Evolutionary conservation across 2,797 vertebrate genomes (phyloP).

Genomic region (Sus cebifrons): DNA sequence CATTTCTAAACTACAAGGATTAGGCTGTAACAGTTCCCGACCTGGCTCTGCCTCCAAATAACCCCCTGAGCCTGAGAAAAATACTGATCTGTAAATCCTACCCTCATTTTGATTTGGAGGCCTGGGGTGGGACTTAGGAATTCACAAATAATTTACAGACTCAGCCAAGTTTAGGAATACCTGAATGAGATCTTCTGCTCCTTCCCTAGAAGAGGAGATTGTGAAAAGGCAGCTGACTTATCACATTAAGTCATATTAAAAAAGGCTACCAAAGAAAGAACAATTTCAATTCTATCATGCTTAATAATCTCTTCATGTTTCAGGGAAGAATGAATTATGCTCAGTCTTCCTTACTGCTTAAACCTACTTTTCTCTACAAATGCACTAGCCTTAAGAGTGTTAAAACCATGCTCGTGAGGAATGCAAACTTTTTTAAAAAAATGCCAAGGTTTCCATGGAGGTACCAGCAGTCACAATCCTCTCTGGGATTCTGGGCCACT

Average conservation of each 20-base stretch:
- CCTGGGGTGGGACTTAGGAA: background rate
- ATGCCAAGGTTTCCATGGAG: background rate
- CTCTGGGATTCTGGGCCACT: background rate
- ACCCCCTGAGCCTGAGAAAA: background rate
- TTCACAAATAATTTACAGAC: background rate
- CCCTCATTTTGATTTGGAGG: background rate
- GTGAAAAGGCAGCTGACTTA: conserved; percentile 21
- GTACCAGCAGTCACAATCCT: background rate
- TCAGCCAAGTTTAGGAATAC: background rate
- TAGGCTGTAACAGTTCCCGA: conserved; percentile 4
- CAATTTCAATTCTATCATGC: background rate
- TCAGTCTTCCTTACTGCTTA: background rate
- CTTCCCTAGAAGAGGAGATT: background rate
- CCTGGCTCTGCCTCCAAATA: background rate
- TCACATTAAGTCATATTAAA: background rate
- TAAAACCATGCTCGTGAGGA: background rate
- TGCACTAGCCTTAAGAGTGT: background rate
- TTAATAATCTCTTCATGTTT: conserved; percentile 35
- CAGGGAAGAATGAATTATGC: background rate
- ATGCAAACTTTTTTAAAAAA: conserved; percentile 36
- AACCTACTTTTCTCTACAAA: conserved; percentile 18
- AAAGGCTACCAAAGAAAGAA: conserved; percentile 52
- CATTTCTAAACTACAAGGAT: conserved; percentile 58
- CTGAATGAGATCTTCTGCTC: background rate
- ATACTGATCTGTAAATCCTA: background rate